These are phyloP conservation scores for Thinocorus orbignyianus DNA, from an alignment of 2,113 vertebrate genomes.

Conservation along the genomic window DNA sequence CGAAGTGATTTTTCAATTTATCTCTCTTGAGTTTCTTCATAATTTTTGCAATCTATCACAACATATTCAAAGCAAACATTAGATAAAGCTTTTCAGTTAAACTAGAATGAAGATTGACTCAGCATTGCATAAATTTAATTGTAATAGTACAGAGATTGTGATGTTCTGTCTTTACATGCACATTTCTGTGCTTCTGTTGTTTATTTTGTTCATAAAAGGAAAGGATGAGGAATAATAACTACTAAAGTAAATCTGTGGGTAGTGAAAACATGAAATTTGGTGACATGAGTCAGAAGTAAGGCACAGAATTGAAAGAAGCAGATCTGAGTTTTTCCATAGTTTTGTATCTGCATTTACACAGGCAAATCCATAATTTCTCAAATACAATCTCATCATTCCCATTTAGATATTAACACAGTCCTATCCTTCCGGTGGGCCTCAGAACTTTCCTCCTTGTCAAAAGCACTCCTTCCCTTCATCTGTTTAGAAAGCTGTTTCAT, in stretches of 20 bases:
- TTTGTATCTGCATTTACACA: neutral
- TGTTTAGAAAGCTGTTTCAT: neutral
- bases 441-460: neutral
- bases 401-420: neutral
- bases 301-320: neutral
- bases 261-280: neutral
- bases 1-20: neutral
- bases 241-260: neutral
- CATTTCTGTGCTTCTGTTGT: neutral
- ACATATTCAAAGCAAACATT: neutral
- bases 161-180: neutral
- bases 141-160: neutral
- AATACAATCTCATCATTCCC: neutral
- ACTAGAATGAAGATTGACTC: neutral
- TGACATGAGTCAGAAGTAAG: neutral
- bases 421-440: neutral
- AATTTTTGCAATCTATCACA: neutral
- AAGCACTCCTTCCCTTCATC: neutral
- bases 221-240: neutral
- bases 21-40: neutral
- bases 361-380: neutral
- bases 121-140: neutral
- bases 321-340: neutral
- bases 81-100: neutral
- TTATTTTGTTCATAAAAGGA: neutral